phyloP scores from a whole-genome alignment of 2,797 vertebrate species.

The Clarias fuscus region DNA sequence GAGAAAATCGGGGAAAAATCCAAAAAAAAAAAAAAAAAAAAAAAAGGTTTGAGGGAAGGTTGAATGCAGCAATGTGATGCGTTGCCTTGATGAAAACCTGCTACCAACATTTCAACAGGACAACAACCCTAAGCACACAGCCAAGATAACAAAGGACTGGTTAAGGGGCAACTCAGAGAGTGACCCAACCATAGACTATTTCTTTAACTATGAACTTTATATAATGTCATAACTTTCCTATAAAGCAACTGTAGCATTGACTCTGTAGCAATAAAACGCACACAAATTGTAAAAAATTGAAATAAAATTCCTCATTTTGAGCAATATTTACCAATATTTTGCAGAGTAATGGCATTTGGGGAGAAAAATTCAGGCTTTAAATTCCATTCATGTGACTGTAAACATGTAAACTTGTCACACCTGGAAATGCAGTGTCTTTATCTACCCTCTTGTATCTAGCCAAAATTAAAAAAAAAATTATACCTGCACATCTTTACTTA shows the following conservation, averaged over 20 bases:
- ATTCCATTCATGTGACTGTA: background rate
- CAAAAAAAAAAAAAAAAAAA: too few species aligned
- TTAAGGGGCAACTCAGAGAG: too few species aligned
- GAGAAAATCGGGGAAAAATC: too few species aligned
- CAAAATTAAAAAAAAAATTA: background rate
- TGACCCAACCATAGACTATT: background rate
- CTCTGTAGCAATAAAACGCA: background rate
- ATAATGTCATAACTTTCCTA: background rate
- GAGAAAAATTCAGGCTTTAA: background rate
- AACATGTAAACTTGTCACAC: background rate
- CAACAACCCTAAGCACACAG: too few species aligned
- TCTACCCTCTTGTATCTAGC: background rate
- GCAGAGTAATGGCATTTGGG: background rate
- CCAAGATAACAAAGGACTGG: too few species aligned
- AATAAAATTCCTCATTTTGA: background rate
- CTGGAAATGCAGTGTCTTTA: background rate
- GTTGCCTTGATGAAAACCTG: too few species aligned
- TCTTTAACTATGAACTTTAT: background rate
- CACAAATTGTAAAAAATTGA: background rate
- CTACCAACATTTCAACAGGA: too few species aligned
- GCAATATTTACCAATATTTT: background rate
- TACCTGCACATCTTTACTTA: slow-evolving; percentile 12
- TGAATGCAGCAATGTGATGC: too few species aligned
- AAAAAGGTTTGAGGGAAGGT: too few species aligned
- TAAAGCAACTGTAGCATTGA: background rate